Evolutionary conservation across 1,140 invertebrate genomes (phyloP), one percentile per base, ranked within the genome.

Genomic region (Periplaneta americana): DNA sequence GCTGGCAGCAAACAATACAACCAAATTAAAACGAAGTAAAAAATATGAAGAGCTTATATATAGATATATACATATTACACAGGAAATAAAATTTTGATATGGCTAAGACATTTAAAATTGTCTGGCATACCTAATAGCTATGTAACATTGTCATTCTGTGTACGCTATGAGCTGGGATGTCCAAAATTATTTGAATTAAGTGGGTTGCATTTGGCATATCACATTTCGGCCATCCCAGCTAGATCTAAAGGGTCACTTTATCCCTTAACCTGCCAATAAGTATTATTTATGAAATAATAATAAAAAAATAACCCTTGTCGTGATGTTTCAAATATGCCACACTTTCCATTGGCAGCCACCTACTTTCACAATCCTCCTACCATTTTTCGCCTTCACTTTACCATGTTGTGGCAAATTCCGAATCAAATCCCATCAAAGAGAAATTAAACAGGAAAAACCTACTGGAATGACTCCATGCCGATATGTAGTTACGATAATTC

Each of bases 401-500:
- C 48, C 22, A 66, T 66, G 11, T 5, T 66, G 48, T 8, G 22
- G 4, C 48, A 66, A n/a, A n/a, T n/a, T n/a, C n/a, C n/a, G n/a
- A n/a, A n/a, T n/a, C n/a, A n/a, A n/a, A 28, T 66, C 48, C 48
- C 48, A 66, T 11, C 48, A 66, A 48, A n/a, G 28, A n/a, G 28
- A 28, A 66, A 66, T 28, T n/a, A 66, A 66, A 66, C 34, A 80
- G 34, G 66, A 80, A 66, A 48, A 31, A 80, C 28, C 80, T 80
- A 48, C 39, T 80, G 80, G 80, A 80, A 80, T 80, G 80, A 80
- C 74, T 80, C 80, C 80, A 74, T 66, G 80, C 80, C 79, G 80
- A 80, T 80, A 80, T 80, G 80, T 80, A 34, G 48, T 66, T 66
- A 66, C 48, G 48, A 66, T 66, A 66, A n/a, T 28, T 66, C 48